A percentile compares a stretch with the other conserved stretches of the same genome.
Evolutionary conservation across 2,113 vertebrate species (phyloP).

Genomic region (Mustela lutreola): DNA sequence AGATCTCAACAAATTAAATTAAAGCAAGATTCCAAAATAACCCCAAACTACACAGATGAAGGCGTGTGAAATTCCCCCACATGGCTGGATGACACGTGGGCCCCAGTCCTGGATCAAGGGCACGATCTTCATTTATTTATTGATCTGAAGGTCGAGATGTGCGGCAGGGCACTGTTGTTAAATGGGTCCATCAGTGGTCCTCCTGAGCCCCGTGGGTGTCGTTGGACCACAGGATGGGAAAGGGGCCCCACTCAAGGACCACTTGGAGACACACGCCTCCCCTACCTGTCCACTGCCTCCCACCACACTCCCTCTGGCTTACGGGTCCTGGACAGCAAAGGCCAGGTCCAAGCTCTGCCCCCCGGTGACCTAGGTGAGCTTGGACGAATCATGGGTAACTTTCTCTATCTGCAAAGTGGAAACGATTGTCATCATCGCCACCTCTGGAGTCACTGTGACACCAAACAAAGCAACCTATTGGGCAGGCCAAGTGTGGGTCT

Average conservation of each 20-base stretch:
- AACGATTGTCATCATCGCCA: fast-evolving
- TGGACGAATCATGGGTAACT: fast-evolving
- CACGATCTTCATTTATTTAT: fast-evolving
- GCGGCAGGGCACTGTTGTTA: fast-evolving
- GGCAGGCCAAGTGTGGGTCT: neutral
- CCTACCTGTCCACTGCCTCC: fast-evolving
- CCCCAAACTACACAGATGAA: constrained; percentile 66
- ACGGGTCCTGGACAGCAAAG: neutral
- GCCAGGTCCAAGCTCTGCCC: neutral
- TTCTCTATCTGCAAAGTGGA: neutral
- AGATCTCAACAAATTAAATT: constrained; percentile 84
- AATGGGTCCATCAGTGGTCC: fast-evolving
- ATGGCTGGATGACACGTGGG: neutral
- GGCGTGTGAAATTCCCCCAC: neutral
- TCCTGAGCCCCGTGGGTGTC: no score
- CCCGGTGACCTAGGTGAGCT: fast-evolving
- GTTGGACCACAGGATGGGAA: fast-evolving
- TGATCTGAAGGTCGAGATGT: neutral
- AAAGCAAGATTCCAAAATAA: constrained; percentile 74
- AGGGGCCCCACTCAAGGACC: fast-evolving
- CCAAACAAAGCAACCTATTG: neutral
- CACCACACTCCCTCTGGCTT: fast-evolving
- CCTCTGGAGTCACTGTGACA: neutral
- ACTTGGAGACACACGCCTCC: no score
- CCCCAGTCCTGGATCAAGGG: neutral